Evolutionary conservation across 1,140 invertebrate species (phyloP).

Genomic region (Yoshiicerus persimilis): DNA sequence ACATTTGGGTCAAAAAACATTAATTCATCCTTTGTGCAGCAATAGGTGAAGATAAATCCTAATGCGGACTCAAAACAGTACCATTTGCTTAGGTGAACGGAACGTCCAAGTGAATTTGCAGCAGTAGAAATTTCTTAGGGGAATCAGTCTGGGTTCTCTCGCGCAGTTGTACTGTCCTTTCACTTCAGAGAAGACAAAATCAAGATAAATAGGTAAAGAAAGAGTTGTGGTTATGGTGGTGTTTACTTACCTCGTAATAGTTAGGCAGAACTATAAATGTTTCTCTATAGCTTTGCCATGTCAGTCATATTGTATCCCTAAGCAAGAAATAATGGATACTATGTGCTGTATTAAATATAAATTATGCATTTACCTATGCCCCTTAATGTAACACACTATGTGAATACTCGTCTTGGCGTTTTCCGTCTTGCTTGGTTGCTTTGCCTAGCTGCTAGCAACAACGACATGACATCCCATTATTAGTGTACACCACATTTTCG

Average conservation of each 20-base stretch:
- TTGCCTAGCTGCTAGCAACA: not conserved
- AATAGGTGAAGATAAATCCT: too few relatives aligned
- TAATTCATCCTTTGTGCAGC: too few relatives aligned
- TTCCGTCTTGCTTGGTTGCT: not conserved
- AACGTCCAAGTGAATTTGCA: not conserved
- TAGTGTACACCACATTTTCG: not conserved
- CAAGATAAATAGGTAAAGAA: not conserved
- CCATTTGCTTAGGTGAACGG: too few relatives aligned
- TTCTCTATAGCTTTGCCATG: not conserved
- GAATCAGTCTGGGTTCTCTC: not conserved
- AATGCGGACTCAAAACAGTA: too few relatives aligned
- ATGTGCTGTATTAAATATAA: not conserved
- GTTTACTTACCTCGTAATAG: not conserved
- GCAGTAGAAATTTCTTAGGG: not conserved
- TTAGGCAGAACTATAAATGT: not conserved
- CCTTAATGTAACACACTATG: too few relatives aligned
- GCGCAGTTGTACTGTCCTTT: not conserved
- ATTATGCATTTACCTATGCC: not conserved
- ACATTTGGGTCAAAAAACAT: too few relatives aligned
- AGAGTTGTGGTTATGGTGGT: not conserved
- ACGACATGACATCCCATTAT: not conserved
- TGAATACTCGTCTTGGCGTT: not conserved
- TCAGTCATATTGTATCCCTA: not conserved
- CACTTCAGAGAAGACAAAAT: not conserved
- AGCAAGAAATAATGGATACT: not conserved